Conservation (phyloP, 2,113 vertebrate genomes). For the Prunella fulvescens region DNA sequence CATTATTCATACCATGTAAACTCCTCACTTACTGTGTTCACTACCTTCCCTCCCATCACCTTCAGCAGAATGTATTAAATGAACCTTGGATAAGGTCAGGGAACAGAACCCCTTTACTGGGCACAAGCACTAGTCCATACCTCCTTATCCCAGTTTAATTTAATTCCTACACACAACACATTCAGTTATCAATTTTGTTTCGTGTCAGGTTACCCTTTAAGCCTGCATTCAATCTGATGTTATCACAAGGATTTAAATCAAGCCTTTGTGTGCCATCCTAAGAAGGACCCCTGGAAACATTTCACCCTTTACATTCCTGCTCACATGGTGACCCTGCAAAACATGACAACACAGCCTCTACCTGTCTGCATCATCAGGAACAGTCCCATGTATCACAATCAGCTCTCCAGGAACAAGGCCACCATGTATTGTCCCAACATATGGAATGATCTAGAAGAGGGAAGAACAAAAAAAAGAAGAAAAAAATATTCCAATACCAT, state of each 20-base stretch:
- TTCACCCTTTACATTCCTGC: background rate
- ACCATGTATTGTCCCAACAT: slow-evolving; percentile 81
- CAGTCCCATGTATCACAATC: slow-evolving; percentile 81
- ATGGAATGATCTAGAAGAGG: slow-evolving; percentile 77
- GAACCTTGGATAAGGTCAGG: background rate
- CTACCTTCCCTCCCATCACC: background rate
- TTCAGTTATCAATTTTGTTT: background rate
- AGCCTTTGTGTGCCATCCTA: background rate
- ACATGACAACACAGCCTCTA: slow-evolving; percentile 30
- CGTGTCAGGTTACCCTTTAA: background rate
- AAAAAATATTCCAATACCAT: background rate
- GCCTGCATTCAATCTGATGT: background rate
- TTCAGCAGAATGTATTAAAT: background rate
- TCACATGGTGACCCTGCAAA: background rate
- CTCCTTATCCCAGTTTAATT: background rate
- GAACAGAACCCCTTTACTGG: background rate
- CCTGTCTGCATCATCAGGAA: slow-evolving; percentile 83
- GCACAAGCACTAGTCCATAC: background rate
- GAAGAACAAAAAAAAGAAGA: background rate
- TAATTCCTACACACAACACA: background rate
- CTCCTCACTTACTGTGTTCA: background rate
- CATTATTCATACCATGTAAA: background rate
- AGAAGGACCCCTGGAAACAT: background rate
- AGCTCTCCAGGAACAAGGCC: slow-evolving; percentile 81
- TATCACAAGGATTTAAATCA: background rate